phyloP scores from a whole-genome alignment of 2,888 invertebrate genomes.

The Mycalesis mineus region DNA sequence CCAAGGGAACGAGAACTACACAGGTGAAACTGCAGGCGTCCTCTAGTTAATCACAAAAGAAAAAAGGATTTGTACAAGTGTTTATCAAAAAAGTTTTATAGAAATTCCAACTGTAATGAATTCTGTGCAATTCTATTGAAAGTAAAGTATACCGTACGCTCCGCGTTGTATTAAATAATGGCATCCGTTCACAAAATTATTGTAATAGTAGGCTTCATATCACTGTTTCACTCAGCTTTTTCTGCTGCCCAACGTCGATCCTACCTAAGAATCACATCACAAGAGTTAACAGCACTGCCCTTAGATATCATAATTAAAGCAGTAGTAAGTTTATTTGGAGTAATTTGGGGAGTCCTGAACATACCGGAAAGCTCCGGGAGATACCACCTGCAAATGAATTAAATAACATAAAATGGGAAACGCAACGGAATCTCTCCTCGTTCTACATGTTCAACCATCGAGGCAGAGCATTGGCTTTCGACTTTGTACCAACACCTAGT shows the following conservation, averaged over 20 bases:
- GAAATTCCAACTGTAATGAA: too few relatives aligned
- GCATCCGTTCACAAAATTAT: slow-evolving; percentile 69
- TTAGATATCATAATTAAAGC: slow-evolving; percentile 93
- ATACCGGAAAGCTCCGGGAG: slow-evolving; percentile 95
- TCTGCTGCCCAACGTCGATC: slow-evolving; percentile 96
- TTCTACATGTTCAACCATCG: slow-evolving; percentile 95
- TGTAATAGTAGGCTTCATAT: slow-evolving; percentile 85
- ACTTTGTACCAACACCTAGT: slow-evolving; percentile 51
- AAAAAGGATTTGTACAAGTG: too few relatives aligned
- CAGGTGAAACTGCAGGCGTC: too few relatives aligned
- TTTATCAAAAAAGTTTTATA: too few relatives aligned
- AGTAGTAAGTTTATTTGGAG: slow-evolving; percentile 86
- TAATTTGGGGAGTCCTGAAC: slow-evolving; percentile 92
- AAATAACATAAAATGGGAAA: slow-evolving; percentile 93
- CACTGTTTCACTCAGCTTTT: slow-evolving; percentile 92
- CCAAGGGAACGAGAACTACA: too few relatives aligned
- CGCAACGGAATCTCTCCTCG: slow-evolving; percentile 89
- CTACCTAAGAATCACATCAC: slow-evolving; percentile 92
- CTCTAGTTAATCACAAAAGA: too few relatives aligned
- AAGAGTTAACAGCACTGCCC: slow-evolving; percentile 91
- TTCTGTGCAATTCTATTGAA: too few relatives aligned
- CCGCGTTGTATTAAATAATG: slow-evolving; percentile 32
- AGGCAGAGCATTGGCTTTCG: slow-evolving; percentile 82
- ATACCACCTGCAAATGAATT: slow-evolving; percentile 94
- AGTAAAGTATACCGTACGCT: too few relatives aligned